Evolutionary conservation across 2,888 invertebrate species (phyloP).

Genomic region (Orthonevra nobilis): DNA sequence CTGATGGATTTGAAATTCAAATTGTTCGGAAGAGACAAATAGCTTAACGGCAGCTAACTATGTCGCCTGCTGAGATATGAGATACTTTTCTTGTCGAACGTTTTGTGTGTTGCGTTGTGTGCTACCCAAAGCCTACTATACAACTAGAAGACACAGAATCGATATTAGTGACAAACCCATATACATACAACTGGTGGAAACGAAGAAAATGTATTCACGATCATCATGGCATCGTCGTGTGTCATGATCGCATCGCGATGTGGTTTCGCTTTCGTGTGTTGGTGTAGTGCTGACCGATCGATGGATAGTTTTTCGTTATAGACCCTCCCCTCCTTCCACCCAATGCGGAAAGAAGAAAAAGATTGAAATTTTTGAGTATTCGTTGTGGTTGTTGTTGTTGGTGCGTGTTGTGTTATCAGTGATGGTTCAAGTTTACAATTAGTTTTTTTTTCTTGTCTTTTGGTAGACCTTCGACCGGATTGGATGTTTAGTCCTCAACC

Average conservation of each 20-base stretch:
- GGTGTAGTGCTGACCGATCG: conserved; percentile 11
- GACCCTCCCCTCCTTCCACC: conserved; percentile 11
- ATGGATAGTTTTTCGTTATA: too few relatives aligned
- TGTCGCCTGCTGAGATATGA: conserved; percentile 34
- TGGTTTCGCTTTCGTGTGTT: background rate
- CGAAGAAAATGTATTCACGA: conserved; percentile 58
- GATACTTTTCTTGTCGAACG: background rate
- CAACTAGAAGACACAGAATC: conserved; percentile 56
- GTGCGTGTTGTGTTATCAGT: conserved; percentile 26
- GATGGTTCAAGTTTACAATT: conserved; percentile 63
- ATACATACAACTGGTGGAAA: conserved; percentile 43
- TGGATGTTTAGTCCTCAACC: conserved; percentile 59
- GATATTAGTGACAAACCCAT: conserved; percentile 49
- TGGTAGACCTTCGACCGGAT: conserved; percentile 63
- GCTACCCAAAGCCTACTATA: conserved; percentile 35
- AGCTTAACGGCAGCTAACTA: conserved; percentile 13
- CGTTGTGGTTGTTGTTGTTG: conserved; percentile 22
- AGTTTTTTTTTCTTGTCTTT: conserved; percentile 24
- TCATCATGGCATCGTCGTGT: conserved; percentile 29
- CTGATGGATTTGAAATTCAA: conserved; percentile 58
- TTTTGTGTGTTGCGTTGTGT: conserved; percentile 16
- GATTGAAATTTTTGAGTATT: conserved; percentile 29
- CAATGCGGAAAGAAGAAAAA: conserved; percentile 61
- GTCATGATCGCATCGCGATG: background rate
- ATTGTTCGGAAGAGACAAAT: conserved; percentile 29